These are phyloP conservation scores for Onychorhynchus coronatus DNA, from an alignment of 2,113 vertebrate genomes.

Conservation along the genomic window DNA sequence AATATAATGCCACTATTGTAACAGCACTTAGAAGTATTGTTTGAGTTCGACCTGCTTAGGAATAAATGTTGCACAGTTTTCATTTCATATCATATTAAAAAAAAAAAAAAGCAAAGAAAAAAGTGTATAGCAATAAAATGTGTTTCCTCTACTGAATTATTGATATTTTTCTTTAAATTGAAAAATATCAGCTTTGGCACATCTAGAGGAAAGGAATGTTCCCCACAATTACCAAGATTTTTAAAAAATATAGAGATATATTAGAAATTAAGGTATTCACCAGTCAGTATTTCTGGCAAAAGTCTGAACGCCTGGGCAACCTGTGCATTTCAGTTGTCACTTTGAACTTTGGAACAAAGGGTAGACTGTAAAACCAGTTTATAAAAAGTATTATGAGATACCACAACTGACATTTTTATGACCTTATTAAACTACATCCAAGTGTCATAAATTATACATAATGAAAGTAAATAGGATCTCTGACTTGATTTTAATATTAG, in stretches of 20 bases:
- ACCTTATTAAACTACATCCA: conserved; percentile 85
- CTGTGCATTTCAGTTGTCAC: conserved; percentile 81
- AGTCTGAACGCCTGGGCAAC: conserved; percentile 72
- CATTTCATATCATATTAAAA: conserved; percentile 36
- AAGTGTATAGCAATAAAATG: conserved; percentile 59
- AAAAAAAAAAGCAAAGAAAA: background rate
- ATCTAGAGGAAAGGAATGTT: conserved; percentile 66
- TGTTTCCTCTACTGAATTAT: conserved; percentile 55
- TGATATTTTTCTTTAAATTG: conserved; percentile 62
- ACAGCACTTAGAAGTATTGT: conserved; percentile 70
- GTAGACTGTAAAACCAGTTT: conserved; percentile 84
- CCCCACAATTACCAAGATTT: conserved; percentile 66
- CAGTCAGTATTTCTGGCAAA: conserved; percentile 60
- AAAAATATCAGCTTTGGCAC: conserved; percentile 68
- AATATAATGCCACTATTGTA: conserved; percentile 78
- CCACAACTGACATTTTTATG: conserved; percentile 84
- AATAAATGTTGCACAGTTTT: conserved; percentile 70
- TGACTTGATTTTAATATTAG: conserved; percentile 81
- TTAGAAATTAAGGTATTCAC: conserved; percentile 69
- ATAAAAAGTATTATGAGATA: conserved; percentile 87
- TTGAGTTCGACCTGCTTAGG: conserved; percentile 59
- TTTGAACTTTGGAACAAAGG: conserved; percentile 86
- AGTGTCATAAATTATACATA: conserved; percentile 83
- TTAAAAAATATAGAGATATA: conserved; percentile 31
- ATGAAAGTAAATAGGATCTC: conserved; percentile 80